These are phyloP conservation scores for Cephus pulcher DNA, from an alignment of 2,888 invertebrate species.

Conservation along the genomic window DNA sequence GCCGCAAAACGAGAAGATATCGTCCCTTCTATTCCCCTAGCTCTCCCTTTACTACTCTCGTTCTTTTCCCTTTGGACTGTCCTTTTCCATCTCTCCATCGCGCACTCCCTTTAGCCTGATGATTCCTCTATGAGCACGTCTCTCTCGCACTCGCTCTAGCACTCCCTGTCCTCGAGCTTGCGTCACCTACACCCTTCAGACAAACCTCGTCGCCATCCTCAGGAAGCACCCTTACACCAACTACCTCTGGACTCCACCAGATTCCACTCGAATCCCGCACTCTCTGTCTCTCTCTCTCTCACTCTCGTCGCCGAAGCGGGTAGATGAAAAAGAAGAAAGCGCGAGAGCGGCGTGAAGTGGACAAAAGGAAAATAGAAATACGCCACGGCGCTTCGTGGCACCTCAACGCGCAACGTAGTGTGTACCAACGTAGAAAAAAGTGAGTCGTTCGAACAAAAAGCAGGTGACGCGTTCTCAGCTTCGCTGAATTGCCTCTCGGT, in stretches of 20 bases:
- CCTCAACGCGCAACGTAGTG: background rate
- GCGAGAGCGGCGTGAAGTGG: slow-evolving; percentile 42
- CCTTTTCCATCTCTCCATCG: slow-evolving; percentile 4
- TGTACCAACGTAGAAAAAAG: slow-evolving; percentile 13
- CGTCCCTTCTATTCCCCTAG: slow-evolving; percentile 33
- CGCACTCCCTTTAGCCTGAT: slow-evolving; percentile 10
- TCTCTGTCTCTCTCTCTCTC: slow-evolving; percentile 26
- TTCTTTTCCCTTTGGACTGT: slow-evolving; percentile 5
- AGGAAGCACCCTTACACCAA: background rate
- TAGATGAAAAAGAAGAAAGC: background rate
- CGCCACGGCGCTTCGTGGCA: slow-evolving; percentile 18
- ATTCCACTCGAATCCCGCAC: slow-evolving; percentile 44
- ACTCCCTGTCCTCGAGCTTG: slow-evolving; percentile 15
- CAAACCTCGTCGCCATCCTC: slow-evolving; percentile 26
- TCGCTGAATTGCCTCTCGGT: slow-evolving; percentile 36
- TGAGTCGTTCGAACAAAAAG: slow-evolving; percentile 40
- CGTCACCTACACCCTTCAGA: slow-evolving; percentile 44
- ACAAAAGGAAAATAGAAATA: slow-evolving; percentile 56
- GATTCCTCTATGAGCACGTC: slow-evolving; percentile 21
- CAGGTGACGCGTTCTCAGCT: slow-evolving; percentile 45
- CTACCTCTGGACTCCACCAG: slow-evolving; percentile 39
- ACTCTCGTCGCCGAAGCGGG: slow-evolving; percentile 14
- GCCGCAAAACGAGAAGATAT: slow-evolving; percentile 54
- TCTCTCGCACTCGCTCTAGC: slow-evolving; percentile 15
- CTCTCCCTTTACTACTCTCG: background rate